Percentiles rank a stretch among this genome's conserved stretches.
Evolutionary conservation across 2,888 invertebrate genomes (phyloP).

Genomic region (Sesia apiformis): DNA sequence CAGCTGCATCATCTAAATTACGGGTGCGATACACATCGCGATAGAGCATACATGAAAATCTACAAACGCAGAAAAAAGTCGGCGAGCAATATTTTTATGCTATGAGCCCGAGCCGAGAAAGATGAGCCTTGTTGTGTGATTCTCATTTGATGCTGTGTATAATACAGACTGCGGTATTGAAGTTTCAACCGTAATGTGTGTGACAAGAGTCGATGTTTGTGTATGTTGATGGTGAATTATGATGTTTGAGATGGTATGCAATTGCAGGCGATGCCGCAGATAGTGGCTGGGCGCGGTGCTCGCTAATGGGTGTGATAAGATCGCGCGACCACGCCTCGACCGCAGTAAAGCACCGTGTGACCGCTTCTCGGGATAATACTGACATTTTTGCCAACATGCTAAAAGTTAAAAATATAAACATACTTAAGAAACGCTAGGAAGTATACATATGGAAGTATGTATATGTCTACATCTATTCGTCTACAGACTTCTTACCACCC

Average conservation of each 20-base stretch:
- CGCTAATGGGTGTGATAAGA: slow-evolving; percentile 68
- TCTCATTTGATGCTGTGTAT: slow-evolving; percentile 5
- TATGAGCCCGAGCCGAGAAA: slow-evolving; percentile 32
- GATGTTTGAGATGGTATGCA: slow-evolving; percentile 29
- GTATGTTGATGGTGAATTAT: slow-evolving; percentile 12
- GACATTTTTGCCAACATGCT: slow-evolving; percentile 8
- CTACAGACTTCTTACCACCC: too few relatives aligned
- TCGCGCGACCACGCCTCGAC: slow-evolving; percentile 61
- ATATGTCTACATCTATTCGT: too few relatives aligned
- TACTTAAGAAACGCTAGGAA: slow-evolving; percentile 6
- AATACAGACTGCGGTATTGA: neutral
- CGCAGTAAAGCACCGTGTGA: slow-evolving; percentile 12
- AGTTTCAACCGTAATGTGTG: neutral
- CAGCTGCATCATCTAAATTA: slow-evolving; percentile 65
- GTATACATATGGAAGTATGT: too few relatives aligned
- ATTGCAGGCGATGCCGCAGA: slow-evolving; percentile 45
- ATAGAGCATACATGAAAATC: slow-evolving; percentile 31
- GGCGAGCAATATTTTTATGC: slow-evolving; percentile 36
- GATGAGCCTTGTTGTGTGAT: slow-evolving; percentile 27
- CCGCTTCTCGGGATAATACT: neutral
- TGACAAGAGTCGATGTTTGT: neutral
- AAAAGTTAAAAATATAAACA: slow-evolving; percentile 1
- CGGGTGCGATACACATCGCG: slow-evolving; percentile 33
- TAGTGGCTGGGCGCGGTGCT: slow-evolving; percentile 59
- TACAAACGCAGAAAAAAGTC: slow-evolving; percentile 42